Evolutionary conservation across 2,888 invertebrate species (phyloP), one percentile per base, ranked within the genome.

Genomic region (Scelioninae gen. 2): DNA sequence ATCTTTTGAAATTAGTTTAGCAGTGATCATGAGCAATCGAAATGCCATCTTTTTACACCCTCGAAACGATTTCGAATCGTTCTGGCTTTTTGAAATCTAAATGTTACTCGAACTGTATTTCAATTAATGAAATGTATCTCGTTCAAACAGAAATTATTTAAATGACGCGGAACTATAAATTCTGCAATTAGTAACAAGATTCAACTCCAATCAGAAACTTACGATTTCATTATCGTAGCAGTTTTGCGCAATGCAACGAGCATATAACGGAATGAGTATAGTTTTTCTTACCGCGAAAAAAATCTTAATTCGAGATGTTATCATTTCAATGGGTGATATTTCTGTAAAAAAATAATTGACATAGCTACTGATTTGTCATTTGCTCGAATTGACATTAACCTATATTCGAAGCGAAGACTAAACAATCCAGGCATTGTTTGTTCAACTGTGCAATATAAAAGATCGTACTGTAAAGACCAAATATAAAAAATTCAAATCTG

Each of bases 381-480:
- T 48, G 60, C 3, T 48, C 22, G 39, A 28, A 39, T 50, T n/a
- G 57, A 41, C 57, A 50, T 57, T 57, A 67, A 67, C 57, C 48
- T 7, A 50, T 50, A 48, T 67, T 33, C 10, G 16, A 39, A n/a
- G 41, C 19, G 19, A 50, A 67, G 67, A 41, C 67, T 67, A 67
- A 67, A 67, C 57, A 67, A 57, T 55, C 46, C 22, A 15, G 46
- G 22, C n/a, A 33, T 33, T 41, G 41, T 67, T 67, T 67, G 37
- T 57, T 28, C 67, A 67, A 67, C 7, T 65, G 61, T 48, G 57
- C 37, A 57, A 55, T 55, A 45, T 45, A 35, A 64, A 45, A 53
- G 53, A 35, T 53, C 64, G n/a, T 11, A 13, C n/a, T 22, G 10
- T 45, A 22, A 33, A 43, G 31, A 22, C 10, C 18, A 37, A 25